phyloP scores from a whole-genome alignment of 2,797 vertebrate species.

The Enteromius trimaculatus region DNA sequence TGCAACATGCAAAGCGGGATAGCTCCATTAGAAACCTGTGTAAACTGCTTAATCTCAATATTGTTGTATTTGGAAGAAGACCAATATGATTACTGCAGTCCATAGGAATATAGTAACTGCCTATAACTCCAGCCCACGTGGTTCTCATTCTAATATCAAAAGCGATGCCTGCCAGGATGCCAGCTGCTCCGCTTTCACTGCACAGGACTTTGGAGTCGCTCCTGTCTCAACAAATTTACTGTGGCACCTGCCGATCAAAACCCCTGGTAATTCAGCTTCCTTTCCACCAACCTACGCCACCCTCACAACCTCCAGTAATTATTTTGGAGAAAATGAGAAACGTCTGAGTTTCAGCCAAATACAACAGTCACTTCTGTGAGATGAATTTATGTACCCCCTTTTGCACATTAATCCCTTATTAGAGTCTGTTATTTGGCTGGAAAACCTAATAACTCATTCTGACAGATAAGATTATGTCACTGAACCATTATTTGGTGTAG shows the following conservation, averaged over 20 bases:
- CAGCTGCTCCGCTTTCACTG: constrained; percentile 12
- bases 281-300: not conserved
- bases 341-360: constrained; percentile 29
- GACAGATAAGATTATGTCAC: constrained; percentile 13
- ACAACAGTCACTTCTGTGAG: not conserved
- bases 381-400: not conserved
- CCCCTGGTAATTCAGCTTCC: constrained; percentile 1
- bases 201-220: constrained; percentile 1
- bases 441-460: constrained; percentile 5
- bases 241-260: constrained; percentile 29
- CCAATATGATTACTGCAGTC: not conserved
- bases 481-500: constrained; percentile 1
- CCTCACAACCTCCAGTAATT: constrained; percentile 17
- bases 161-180: constrained; percentile 3
- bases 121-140: not conserved
- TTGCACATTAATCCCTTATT: not conserved
- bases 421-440: not conserved
- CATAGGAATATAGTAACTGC: not conserved
- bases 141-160: constrained; percentile 28
- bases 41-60: constrained; percentile 16
- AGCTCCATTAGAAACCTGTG: not conserved
- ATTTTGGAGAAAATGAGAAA: constrained; percentile 13
- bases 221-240: constrained; percentile 21
- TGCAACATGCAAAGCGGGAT: not conserved
- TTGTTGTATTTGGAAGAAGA: not conserved